phyloP scores from a whole-genome alignment of 2,888 invertebrate species.

The Polydrusus tereticollis region DNA sequence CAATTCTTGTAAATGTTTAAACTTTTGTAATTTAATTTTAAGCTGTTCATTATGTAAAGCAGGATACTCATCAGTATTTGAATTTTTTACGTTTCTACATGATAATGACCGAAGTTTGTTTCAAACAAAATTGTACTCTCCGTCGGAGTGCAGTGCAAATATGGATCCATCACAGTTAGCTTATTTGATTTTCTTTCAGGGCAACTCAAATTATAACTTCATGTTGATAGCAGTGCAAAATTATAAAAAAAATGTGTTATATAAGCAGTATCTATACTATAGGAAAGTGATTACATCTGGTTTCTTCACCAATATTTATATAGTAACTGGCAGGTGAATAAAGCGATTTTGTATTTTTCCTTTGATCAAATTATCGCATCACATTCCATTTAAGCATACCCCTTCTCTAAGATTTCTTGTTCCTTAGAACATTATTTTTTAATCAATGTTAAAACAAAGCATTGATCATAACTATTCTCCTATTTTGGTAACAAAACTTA shows the following conservation, averaged over 20 bases:
- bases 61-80: not conserved
- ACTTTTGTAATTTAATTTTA: slow-evolving; percentile 25
- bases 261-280: slow-evolving; percentile 26
- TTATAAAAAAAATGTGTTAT: slow-evolving; percentile 20
- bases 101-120: slow-evolving; percentile 1
- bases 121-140: slow-evolving; percentile 25
- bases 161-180: slow-evolving; percentile 24
- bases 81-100: not conserved
- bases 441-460: slow-evolving; percentile 17
- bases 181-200: no score
- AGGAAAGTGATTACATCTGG: slow-evolving; percentile 23
- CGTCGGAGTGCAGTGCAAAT: slow-evolving; percentile 18
- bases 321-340: slow-evolving; percentile 32
- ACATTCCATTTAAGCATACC: slow-evolving; percentile 13
- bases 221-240: not conserved
- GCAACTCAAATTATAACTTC: slow-evolving; percentile 10
- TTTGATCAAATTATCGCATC: slow-evolving; percentile 27
- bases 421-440: not conserved
- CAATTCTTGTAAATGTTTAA: slow-evolving; percentile 29
- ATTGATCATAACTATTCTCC: slow-evolving; percentile 45
- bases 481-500: slow-evolving; percentile 56
- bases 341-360: slow-evolving; percentile 27
- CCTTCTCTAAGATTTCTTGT: not conserved
- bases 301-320: slow-evolving; percentile 17
- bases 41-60: slow-evolving; percentile 28